A percentile compares a stretch with the other conserved stretches of the same genome.
Evolutionary conservation across 2,888 invertebrate genomes (phyloP).

Genomic region (Hylaea fasciaria): DNA sequence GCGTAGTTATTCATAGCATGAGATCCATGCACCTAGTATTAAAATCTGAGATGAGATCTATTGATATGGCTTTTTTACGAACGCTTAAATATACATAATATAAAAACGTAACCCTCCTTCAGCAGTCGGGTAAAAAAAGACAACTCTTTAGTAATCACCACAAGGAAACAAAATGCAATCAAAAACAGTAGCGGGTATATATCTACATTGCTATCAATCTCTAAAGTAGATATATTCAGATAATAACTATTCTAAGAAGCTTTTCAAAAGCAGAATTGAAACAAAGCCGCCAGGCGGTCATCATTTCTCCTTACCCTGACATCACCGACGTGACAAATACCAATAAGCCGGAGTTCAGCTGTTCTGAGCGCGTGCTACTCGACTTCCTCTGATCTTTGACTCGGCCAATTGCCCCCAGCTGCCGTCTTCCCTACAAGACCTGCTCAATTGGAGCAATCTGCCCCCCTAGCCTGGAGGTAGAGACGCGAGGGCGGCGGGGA

Average conservation of each 20-base stretch:
- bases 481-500: slow-evolving; percentile 42
- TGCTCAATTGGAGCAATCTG: slow-evolving; percentile 63
- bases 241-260: not conserved
- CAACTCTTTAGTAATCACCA: too few species aligned
- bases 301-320: slow-evolving; percentile 44
- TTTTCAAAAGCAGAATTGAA: not conserved
- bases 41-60: too few species aligned
- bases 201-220: too few species aligned
- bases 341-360: slow-evolving; percentile 49
- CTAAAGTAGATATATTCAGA: too few species aligned
- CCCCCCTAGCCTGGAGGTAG: slow-evolving; percentile 49
- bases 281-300: slow-evolving; percentile 30
- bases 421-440: slow-evolving; percentile 69
- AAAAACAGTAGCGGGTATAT: too few species aligned
- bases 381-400: slow-evolving; percentile 85
- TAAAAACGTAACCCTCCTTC: too few species aligned
- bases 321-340: slow-evolving; percentile 54
- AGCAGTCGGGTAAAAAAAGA: too few species aligned
- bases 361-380: slow-evolving; percentile 63
- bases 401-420: slow-evolving; percentile 79
- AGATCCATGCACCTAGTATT: too few species aligned
- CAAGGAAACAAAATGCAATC: too few species aligned
- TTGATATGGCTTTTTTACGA: too few species aligned
- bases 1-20: too few species aligned
- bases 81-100: too few species aligned